Conservation (phyloP, 2,797 vertebrate genomes). For the Austrolebias charrua region DNA sequence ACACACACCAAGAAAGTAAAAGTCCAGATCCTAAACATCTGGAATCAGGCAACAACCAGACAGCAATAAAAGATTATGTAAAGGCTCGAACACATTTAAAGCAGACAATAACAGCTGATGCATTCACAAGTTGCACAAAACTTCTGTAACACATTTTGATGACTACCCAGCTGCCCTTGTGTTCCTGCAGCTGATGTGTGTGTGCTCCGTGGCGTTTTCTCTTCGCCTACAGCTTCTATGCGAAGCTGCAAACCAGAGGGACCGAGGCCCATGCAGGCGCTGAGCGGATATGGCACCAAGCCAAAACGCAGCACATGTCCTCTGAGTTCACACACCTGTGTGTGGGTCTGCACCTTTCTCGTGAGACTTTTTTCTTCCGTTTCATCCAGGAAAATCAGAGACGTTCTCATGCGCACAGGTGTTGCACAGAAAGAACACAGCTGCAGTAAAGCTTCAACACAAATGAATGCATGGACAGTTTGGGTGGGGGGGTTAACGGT, state of each 20-base stretch:
- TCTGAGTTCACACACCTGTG: conserved; percentile 63
- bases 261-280: conserved; percentile 31
- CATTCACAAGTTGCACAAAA: conserved; percentile 2
- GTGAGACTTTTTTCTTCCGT: conserved; percentile 31
- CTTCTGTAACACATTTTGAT: conserved; percentile 1
- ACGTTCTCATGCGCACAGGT: conserved; percentile 25
- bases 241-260: conserved; percentile 44
- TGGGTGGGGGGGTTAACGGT: too few relatives aligned
- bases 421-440: conserved; percentile 15
- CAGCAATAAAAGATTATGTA: background rate
- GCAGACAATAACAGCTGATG: background rate
- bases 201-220: conserved; percentile 23
- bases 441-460: conserved; percentile 22
- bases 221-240: conserved; percentile 29
- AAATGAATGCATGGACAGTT: conserved; percentile 14
- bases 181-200: conserved; percentile 3
- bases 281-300: conserved; percentile 52
- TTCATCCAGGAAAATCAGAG: conserved; percentile 44
- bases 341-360: conserved; percentile 39
- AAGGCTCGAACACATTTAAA: background rate
- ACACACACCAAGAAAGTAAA: background rate
- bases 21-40: conserved; percentile 8
- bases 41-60: background rate
- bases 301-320: conserved; percentile 43
- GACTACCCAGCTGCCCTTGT: conserved; percentile 4